Base-by-base conservation (phyloP, 2,888 invertebrate genomes). In the Caradrina kadenii region DNA sequence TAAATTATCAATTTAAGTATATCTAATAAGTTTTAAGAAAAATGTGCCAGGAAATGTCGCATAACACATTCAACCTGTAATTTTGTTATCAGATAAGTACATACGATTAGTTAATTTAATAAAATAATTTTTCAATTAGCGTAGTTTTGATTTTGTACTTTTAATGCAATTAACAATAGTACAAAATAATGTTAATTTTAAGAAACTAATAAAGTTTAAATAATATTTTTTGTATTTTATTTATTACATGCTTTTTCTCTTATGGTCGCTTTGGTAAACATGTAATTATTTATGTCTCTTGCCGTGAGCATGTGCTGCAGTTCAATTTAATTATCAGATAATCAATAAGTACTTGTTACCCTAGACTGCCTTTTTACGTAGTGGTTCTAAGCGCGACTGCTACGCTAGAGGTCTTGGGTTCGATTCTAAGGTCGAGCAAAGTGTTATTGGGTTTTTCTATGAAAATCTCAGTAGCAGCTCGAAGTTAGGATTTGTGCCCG, bases 151-250 rank as follows among this genome's bases (percentile, higher is more conserved):
- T 82, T 79, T 83, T 81, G 69, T 83, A 83, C 67, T 76, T 81
- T 80, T 72, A 79, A 80, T 76, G 74, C 81, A 77, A 82, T 81
- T 85, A 85, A 81, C 76, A 86, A 86, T 86, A 82, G 85, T 86
- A 86, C 86, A 84, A 86, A 85, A 83, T 82, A 83, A 78, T 79
- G 79, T 85, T 81, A 83, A 76, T 82, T 81, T 84, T 86, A 84
- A 82, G 81, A 63, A 76, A 83, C 69, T 81, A 85, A 86, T 83
- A 82, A 84, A 83, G 70, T 76, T 82, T 62, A 76, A 80, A 73
- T 77, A 76, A 79, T 69, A 72, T 21, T 63, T 26, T 21, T 21
- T 64, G 52, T 50, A 15, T 55, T 70, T 61, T 69, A 78, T 63
- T 10, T 31, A 21, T 19, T 45, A 45, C 4, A 1, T 17, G 17